Percentiles rank a stretch among this genome's conserved stretches.
phyloP scores from a whole-genome alignment of 2,797 vertebrate genomes.

The Tapirus indicus region DNA sequence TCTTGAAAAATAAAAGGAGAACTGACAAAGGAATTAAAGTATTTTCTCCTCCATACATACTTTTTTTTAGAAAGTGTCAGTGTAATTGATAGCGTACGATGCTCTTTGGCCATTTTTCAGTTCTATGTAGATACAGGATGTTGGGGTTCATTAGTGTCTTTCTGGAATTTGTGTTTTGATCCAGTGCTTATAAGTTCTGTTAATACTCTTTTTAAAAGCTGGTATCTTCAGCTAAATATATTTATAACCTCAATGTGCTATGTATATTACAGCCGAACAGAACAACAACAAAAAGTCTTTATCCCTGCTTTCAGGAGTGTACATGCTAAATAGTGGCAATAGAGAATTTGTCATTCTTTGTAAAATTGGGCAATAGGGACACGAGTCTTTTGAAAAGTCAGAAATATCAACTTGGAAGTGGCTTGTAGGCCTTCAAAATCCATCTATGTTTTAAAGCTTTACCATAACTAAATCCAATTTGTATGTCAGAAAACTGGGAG shows the following conservation, averaged over 20 bases:
- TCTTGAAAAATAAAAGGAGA: constrained; percentile 69
- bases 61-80: constrained; percentile 59
- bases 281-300: neutral
- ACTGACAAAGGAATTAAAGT: constrained; percentile 76
- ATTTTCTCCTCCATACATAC: constrained; percentile 53
- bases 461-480: neutral
- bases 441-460: constrained; percentile 43
- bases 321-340: neutral
- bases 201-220: neutral
- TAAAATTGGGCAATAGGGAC: neutral
- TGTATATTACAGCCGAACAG: neutral
- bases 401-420: constrained; percentile 1
- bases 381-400: neutral
- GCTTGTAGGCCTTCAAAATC: neutral
- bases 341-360: neutral
- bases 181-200: constrained; percentile 44
- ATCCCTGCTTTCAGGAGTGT: neutral
- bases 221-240: constrained; percentile 26
- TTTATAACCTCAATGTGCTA: neutral
- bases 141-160: constrained; percentile 60
- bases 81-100: constrained; percentile 64
- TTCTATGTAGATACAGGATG: constrained; percentile 7
- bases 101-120: constrained; percentile 66
- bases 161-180: constrained; percentile 67
- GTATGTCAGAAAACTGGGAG: neutral